A percentile compares a stretch with the other conserved stretches of the same genome.
Conservation (phyloP, 2,888 invertebrate genomes). For the Patella caerulea region DNA sequence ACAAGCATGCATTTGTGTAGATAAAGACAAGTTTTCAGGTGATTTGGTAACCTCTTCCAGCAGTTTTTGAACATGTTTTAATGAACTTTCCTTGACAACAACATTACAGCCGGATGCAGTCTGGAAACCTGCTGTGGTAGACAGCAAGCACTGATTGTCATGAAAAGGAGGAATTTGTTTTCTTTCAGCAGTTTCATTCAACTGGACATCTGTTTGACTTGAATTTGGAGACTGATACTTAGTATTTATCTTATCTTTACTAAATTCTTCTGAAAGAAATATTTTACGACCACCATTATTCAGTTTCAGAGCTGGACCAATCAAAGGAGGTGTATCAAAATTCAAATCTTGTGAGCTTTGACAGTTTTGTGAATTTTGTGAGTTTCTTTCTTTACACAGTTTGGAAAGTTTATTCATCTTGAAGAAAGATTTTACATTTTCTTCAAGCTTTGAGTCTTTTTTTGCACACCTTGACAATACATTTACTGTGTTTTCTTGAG, state of each 20-base stretch:
- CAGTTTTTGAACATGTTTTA: conserved; percentile 17
- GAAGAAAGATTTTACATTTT: background rate
- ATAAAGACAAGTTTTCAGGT: background rate
- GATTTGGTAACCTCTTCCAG: background rate
- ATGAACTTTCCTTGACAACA: conserved; percentile 26
- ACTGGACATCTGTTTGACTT: too few species aligned
- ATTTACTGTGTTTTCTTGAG: background rate
- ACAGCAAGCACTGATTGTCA: too few species aligned
- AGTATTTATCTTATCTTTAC: background rate
- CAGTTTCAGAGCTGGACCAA: background rate
- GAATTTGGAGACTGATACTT: background rate
- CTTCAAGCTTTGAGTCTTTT: background rate
- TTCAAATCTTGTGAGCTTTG: background rate
- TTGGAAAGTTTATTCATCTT: background rate
- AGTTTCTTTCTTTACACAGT: background rate
- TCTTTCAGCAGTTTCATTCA: too few species aligned
- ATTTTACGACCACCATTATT: background rate
- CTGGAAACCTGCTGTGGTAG: conserved; percentile 24
- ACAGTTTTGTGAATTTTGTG: background rate
- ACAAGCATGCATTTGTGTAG: background rate
- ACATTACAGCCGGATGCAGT: conserved; percentile 32
- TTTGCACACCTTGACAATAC: background rate
- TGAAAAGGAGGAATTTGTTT: too few species aligned
- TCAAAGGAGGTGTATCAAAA: background rate
- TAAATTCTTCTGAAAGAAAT: conserved; percentile 1